A percentile compares a stretch with the other conserved stretches of the same genome.
These are phyloP conservation scores for Melolontha melolontha DNA, from an alignment of 2,888 invertebrate species.

Conservation along the genomic window DNA sequence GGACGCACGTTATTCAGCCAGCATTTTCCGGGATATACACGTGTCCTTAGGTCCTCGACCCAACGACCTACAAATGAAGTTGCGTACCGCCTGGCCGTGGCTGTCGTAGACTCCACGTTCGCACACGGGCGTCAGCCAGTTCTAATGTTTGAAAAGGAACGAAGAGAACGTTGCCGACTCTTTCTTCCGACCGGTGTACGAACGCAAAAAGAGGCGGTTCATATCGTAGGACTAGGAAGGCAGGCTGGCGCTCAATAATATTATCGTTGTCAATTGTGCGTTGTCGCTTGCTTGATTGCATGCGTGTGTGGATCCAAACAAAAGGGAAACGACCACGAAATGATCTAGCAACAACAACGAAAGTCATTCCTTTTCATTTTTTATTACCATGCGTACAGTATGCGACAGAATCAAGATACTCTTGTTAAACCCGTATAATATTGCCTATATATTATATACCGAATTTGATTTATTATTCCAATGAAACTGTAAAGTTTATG, in stretches of 20 bases:
- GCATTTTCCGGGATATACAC: slow-evolving; percentile 49
- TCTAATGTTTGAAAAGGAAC: neutral
- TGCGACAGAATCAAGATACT: too few species aligned
- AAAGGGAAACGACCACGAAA: slow-evolving; percentile 4
- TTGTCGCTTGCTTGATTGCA: too few species aligned
- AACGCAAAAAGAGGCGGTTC: too few species aligned
- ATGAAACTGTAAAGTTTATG: too few species aligned
- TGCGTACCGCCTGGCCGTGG: slow-evolving; percentile 25
- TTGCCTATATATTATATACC: too few species aligned
- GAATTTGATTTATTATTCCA: too few species aligned
- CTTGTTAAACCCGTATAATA: too few species aligned
- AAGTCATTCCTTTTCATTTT: slow-evolving; percentile 1
- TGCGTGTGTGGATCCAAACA: neutral
- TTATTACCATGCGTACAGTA: too few species aligned
- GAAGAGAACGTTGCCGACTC: neutral
- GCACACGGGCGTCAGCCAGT: too few species aligned
- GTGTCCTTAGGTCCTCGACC: slow-evolving; percentile 58
- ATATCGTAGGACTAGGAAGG: neutral
- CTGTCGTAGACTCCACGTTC: neutral
- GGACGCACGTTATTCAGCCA: too few species aligned
- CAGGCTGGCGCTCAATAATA: slow-evolving; percentile 20
- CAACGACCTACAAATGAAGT: slow-evolving; percentile 57
- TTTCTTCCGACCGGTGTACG: too few species aligned
- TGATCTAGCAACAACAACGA: neutral
- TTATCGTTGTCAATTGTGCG: slow-evolving; percentile 20